Base-by-base conservation (phyloP, 2,797 vertebrate species). In the Xenopus petersii region DNA sequence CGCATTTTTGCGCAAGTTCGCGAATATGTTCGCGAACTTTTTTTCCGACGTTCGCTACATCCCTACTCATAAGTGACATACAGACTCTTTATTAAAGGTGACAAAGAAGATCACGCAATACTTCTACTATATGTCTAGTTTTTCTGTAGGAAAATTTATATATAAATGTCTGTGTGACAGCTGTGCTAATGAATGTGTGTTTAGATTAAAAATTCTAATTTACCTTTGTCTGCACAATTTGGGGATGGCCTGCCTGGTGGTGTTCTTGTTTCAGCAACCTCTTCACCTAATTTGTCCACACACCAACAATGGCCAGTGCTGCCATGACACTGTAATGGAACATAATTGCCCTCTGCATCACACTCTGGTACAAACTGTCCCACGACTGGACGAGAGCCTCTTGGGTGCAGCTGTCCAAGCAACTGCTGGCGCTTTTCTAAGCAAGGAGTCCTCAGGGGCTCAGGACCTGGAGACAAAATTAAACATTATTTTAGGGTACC, bases 281-380 rank as follows among this genome's bases (percentile, higher is more conserved):
- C 93, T 64, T 89, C 87, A 7, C 94, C 94, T 0, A 73, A 79
- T 0, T 1, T 74, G 4, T 94, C 90, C 84, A 96, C 94, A 0
- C 95, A 96, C 94, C 94, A 96, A 83, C 94, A 96, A 75, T 94
- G 79, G 67, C 94, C 94, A 0, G 89, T 88, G 77, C 92, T 89
- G 13, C 86, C 5, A 0, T 94, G 93, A 70, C 95, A 96, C 87
- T 96, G 88, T 47, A 90, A 86, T 0, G 91, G 77, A 58, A 83
- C 83, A 82, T 94, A 97, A 21, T 79, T 83, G 5, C 94, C 90
- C 47, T 83, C 80, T 10, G 87, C 84, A 0, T 89, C 86, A 0
- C 89, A 91, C 36, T 90, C 83, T 1, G 89, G 87, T 13, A 87
- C 61, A 12, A 88, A 84, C 7, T 61, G n/a, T 9, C 24, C 74